Evolutionary conservation across 30 jellyfish, hydroid and myxozoan genomes (phyloP).

Genomic region (Rhopilema esculentum): DNA sequence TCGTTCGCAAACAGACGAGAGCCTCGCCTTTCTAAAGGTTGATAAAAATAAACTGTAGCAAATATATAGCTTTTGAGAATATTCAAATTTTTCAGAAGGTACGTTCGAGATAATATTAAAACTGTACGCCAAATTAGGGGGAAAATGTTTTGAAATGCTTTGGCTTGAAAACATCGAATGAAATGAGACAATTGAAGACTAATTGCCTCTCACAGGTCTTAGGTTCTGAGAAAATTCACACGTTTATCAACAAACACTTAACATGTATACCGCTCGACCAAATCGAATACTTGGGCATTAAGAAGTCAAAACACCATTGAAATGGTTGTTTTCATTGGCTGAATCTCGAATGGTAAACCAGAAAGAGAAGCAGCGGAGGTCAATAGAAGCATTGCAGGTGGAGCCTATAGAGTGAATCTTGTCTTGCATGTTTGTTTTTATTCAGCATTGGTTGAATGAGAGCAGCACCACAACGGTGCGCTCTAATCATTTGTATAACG

Average conservation of each 20-base stretch:
- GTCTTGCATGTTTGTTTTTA: neutral
- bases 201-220: neutral
- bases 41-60: no score
- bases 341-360: neutral
- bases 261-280: neutral
- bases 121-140: no score
- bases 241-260: neutral
- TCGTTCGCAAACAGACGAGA: no score
- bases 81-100: no score
- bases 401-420: neutral
- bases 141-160: no score
- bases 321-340: neutral
- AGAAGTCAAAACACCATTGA: no score
- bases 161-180: neutral
- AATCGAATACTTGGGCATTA: neutral
- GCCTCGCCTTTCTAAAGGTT: no score
- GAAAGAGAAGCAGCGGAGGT: neutral
- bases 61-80: no score
- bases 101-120: no score
- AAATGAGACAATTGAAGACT: neutral
- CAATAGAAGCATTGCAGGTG: neutral
- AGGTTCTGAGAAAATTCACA: no score
- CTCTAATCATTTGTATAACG: neutral
- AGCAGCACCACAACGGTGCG: neutral
- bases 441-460: neutral